Evolutionary conservation across 2,888 invertebrate genomes (phyloP).

Genomic region (Muschampia staudingeri): DNA sequence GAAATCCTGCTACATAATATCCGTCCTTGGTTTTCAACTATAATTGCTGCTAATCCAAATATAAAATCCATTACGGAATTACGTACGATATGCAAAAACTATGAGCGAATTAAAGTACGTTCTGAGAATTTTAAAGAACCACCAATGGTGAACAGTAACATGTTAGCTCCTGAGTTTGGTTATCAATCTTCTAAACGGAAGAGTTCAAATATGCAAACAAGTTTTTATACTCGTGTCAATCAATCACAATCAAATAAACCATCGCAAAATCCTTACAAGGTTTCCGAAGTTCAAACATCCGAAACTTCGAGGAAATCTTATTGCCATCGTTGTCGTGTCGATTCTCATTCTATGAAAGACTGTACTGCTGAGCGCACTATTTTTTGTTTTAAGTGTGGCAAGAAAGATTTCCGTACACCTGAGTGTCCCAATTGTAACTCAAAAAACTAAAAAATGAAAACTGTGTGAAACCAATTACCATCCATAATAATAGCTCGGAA

Average conservation of each 20-base stretch:
- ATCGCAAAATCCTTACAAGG: not conserved
- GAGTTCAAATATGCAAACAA: too few relatives aligned
- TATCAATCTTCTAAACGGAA: too few relatives aligned
- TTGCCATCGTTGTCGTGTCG: not conserved
- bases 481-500: conserved; percentile 27
- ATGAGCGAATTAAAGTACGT: conserved; percentile 25
- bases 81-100: conserved; percentile 50
- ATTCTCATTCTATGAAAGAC: not conserved
- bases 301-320: not conserved
- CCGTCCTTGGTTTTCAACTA: conserved; percentile 53
- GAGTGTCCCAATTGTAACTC: conserved; percentile 13
- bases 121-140: too few relatives aligned
- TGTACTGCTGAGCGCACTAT: conserved; percentile 1
- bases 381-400: conserved; percentile 12
- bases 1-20: conserved; percentile 58
- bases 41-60: conserved; percentile 36
- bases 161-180: too few relatives aligned
- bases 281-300: not conserved
- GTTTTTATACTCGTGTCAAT: too few relatives aligned
- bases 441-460: conserved; percentile 6
- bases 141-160: too few relatives aligned
- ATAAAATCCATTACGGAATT: conserved; percentile 46
- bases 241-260: too few relatives aligned
- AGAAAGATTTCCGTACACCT: not conserved
- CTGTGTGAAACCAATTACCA: conserved; percentile 45